Conservation (phyloP, 2,113 vertebrate genomes). For the Himantopus leucocephalus region DNA sequence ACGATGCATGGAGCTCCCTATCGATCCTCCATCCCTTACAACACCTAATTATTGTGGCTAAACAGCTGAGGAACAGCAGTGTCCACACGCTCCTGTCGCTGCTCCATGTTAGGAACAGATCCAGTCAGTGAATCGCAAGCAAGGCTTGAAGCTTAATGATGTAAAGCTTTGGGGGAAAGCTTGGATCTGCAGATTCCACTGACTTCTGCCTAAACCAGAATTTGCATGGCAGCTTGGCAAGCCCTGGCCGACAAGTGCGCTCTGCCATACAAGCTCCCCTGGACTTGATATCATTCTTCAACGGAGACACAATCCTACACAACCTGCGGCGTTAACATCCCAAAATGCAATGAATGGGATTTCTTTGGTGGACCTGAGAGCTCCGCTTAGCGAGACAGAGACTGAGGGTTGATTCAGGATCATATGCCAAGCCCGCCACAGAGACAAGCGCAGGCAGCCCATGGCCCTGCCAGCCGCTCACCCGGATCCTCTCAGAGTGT, state of each 20-base stretch:
- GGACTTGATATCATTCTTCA: background rate
- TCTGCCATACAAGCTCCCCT: accelerated
- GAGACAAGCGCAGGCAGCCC: background rate
- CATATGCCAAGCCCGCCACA: accelerated
- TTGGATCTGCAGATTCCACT: background rate
- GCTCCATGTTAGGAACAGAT: background rate
- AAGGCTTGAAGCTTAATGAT: background rate
- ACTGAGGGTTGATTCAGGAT: background rate
- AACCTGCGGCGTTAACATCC: background rate
- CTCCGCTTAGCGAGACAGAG: background rate
- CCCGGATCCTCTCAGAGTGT: background rate
- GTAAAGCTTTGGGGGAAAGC: background rate
- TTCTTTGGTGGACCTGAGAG: background rate
- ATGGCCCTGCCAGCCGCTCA: accelerated
- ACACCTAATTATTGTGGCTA: background rate
- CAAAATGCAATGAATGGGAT: accelerated
- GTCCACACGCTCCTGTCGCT: background rate
- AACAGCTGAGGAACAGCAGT: background rate
- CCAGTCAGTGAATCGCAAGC: background rate
- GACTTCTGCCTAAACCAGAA: background rate
- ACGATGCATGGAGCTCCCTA: background rate
- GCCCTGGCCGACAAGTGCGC: background rate
- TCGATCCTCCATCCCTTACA: background rate
- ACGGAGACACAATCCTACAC: background rate
- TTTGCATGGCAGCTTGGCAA: background rate